Evolutionary conservation across 2,797 vertebrate species (phyloP), one percentile per base, ranked within the genome.

Genomic region (Mus minutoides): DNA sequence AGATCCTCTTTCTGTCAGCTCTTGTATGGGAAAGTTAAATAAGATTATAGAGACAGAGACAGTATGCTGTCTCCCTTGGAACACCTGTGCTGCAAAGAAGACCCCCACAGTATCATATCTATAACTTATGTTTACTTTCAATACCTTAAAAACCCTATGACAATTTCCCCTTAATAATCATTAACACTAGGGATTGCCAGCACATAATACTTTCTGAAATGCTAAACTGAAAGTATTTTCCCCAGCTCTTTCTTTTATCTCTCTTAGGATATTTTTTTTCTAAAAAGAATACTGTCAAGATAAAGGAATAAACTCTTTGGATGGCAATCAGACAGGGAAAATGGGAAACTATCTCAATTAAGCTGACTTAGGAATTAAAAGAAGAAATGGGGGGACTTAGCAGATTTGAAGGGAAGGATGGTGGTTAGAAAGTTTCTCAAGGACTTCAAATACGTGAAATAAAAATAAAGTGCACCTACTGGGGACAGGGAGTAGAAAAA

Each of bases 111-210:
- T 79, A 16, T 43, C n/a, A 91, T 60, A 29, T 4, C n/a, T 19
- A 90, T 29, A 75, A 77, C 24, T 97, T 73, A 56, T 34, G 24
- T 83, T 94, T 88, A 75, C 46, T 88, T 88, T 90, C 17, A 88
- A 86, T 58, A 43, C 46, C n/a, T 69, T 91, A 37, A 71, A 92
- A 92, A 21, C 13, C 8, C 7, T 17, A 5, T 21, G 43, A 91
- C 92, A 94, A 64, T n/a, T 5, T 52, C 22, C 82, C 77, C 75
- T 84, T 86, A 76, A 69, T 88, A 88, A 91, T 7, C 79, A 75
- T 94, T 80, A 73, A 40, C 4, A 26, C 3, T n/a, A 24, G 13
- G n/a, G 24, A 11, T 62, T 62, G 24, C 58, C 24, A 29, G 6
- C 37, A 62, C 56, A 83, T 60, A 12, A 11, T 31, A 31, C 37